Evolutionary conservation across 2,113 vertebrate genomes (phyloP).

Genomic region (Forbesichthys agassizii): DNA sequence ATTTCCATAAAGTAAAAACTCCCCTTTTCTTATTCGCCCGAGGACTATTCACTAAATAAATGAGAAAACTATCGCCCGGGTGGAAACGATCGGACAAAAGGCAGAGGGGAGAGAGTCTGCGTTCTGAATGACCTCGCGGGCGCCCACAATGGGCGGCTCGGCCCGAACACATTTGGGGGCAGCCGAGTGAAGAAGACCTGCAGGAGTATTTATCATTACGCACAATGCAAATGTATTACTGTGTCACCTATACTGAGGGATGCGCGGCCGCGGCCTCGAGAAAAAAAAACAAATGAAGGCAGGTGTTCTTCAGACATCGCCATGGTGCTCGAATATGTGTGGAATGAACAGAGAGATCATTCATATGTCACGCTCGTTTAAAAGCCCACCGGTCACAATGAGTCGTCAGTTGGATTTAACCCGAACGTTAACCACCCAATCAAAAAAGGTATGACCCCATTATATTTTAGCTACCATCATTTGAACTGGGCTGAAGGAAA

Average conservation of each 20-base stretch:
- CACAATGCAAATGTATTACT: conserved; percentile 81
- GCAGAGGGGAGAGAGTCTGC: conserved; percentile 59
- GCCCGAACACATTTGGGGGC: conserved; percentile 72
- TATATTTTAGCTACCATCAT: conserved; percentile 17
- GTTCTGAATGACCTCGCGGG: conserved; percentile 75
- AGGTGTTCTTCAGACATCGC: conserved; percentile 25
- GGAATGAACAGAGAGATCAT: conserved; percentile 32
- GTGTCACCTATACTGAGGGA: conserved; percentile 79
- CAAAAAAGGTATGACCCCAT: conserved; percentile 25
- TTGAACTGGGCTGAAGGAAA: conserved; percentile 26
- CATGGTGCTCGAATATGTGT: conserved; percentile 23
- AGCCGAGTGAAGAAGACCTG: conserved; percentile 76
- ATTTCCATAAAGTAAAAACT: conserved; percentile 83
- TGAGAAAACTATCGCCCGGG: conserved; percentile 80
- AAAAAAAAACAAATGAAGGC: conserved; percentile 60
- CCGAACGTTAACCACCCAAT: conserved; percentile 40
- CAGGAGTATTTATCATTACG: conserved; percentile 79
- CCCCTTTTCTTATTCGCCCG: conserved; percentile 59
- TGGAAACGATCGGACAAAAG: conserved; percentile 77
- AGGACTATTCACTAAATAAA: conserved; percentile 82
- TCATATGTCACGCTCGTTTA: conserved; percentile 31
- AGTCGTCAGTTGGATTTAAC: conserved; percentile 36
- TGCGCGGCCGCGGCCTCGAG: conserved; percentile 54
- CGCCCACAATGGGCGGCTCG: conserved; percentile 70
- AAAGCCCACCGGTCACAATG: conserved; percentile 41